phyloP scores from a whole-genome alignment of 2,888 invertebrate genomes.

The Anoplius nigerrimus region DNA sequence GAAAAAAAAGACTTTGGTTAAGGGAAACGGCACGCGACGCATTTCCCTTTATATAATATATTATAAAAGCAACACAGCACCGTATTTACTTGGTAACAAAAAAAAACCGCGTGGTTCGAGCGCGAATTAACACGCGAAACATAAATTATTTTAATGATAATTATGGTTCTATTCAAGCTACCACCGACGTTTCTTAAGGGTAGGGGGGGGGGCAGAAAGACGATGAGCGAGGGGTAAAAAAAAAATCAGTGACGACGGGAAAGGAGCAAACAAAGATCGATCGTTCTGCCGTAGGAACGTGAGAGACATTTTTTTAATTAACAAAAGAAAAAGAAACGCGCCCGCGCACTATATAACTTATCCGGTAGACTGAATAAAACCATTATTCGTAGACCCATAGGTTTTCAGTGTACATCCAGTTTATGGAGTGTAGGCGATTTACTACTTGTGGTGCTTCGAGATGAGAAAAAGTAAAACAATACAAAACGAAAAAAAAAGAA shows the following conservation, averaged over 20 bases:
- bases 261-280: too few relatives aligned
- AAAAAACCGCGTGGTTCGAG: not conserved
- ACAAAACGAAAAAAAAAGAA: slow-evolving; percentile 25
- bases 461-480: not conserved
- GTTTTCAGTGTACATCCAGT: slow-evolving; percentile 34
- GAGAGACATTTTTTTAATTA: not conserved
- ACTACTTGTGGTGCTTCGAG: slow-evolving; percentile 41
- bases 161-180: slow-evolving; percentile 6
- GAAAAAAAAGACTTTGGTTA: slow-evolving; percentile 23
- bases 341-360: slow-evolving; percentile 13
- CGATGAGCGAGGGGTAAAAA: not conserved
- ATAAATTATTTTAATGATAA: slow-evolving; percentile 5
- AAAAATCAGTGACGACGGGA: too few relatives aligned
- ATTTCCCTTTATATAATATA: slow-evolving; percentile 17
- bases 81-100: slow-evolving; percentile 25
- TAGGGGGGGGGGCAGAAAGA: too few relatives aligned
- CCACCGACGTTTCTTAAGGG: not conserved
- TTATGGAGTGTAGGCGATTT: slow-evolving; percentile 15
- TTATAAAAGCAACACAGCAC: slow-evolving; percentile 23
- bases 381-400: slow-evolving; percentile 10
- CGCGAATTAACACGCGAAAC: not conserved
- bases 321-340: not conserved
- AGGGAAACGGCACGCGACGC: slow-evolving; percentile 1
- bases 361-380: slow-evolving; percentile 16
- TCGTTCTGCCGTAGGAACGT: too few relatives aligned